Base-by-base conservation (phyloP, 2,113 vertebrate species). In the Meleagris gallopavo region DNA sequence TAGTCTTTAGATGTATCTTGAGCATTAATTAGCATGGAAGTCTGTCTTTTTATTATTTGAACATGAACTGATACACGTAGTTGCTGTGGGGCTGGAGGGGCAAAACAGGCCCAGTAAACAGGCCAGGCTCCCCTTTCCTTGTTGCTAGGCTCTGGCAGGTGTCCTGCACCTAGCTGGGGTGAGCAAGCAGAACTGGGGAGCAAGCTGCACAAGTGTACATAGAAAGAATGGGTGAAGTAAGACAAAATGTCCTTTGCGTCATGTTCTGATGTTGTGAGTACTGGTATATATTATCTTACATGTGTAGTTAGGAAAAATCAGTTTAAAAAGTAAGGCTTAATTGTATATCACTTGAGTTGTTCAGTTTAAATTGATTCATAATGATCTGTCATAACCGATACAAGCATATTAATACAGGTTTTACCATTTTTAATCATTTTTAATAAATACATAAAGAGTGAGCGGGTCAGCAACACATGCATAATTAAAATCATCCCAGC, bases 401-500 rank as follows among this genome's bases (percentile, higher is more conserved):
- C 6, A 82, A 90, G 79, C 16, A 21, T 89, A 61, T 77, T 76
- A 64, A 58, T 92, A 25, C 11, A 45, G 34, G 41, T 94, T 89
- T 94, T 81, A 43, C 71, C 73, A 24, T 89, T 88, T 94, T 93
- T 73, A 66, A 73, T 82, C 1, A 6, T 86, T 41, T 88, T 67
- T 65, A 94, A 41, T 93, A 94, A 88, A 94, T 40, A 84, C 8
- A 65, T 84, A 18, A 95, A 86, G 70, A 81, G 7, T 52, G 88
- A 71, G 71, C 71, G 80, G 94, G 74, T 87, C 85, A 89, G 75
- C 88, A 93, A 65, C 36, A 41, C 43, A 70, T 95, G 41, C 65
- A 86, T 93, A 94, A 95, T 93, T 96, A 52, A 95, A 81, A 48
- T 38, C 22, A 67, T 69, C 64, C 61, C 61, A n/a, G 48, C 19